Conservation (phyloP, 1,140 invertebrate species). For the Ganaspis sp. region DNA sequence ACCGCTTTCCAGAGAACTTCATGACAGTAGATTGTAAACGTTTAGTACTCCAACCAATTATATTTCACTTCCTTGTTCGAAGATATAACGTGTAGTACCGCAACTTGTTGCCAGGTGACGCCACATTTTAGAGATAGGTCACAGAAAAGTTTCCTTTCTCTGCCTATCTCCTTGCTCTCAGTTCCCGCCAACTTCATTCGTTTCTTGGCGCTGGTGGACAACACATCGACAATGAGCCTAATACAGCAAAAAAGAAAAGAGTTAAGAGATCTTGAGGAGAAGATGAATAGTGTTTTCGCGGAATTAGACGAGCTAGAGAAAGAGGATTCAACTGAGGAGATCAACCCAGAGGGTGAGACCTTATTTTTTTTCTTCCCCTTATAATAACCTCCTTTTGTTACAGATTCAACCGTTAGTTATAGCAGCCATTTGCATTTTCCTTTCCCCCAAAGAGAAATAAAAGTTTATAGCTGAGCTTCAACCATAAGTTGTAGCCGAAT, state of each 20-base stretch:
- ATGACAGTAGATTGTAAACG: background rate
- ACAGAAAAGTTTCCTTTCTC: no score
- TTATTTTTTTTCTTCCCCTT: background rate
- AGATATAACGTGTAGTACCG: no score
- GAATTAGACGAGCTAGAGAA: background rate
- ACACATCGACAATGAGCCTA: background rate
- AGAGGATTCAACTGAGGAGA: background rate
- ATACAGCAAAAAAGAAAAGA: background rate
- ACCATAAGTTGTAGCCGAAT: background rate
- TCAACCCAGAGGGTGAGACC: background rate
- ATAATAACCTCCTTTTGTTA: background rate
- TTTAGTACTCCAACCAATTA: background rate
- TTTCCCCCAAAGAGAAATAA: background rate
- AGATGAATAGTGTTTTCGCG: background rate
- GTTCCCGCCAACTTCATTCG: background rate
- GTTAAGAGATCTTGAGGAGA: background rate
- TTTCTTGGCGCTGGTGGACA: background rate
- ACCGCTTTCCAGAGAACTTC: background rate
- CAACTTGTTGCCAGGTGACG: no score
- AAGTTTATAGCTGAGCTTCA: background rate
- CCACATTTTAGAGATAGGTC: no score
- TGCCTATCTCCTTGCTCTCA: no score
- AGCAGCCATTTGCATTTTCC: background rate
- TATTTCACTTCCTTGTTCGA: no score
- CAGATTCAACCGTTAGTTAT: background rate